A percentile compares a stretch with the other conserved stretches of the same genome.
Conservation (phyloP, 2,888 invertebrate species). For the Pterostichus niger region DNA sequence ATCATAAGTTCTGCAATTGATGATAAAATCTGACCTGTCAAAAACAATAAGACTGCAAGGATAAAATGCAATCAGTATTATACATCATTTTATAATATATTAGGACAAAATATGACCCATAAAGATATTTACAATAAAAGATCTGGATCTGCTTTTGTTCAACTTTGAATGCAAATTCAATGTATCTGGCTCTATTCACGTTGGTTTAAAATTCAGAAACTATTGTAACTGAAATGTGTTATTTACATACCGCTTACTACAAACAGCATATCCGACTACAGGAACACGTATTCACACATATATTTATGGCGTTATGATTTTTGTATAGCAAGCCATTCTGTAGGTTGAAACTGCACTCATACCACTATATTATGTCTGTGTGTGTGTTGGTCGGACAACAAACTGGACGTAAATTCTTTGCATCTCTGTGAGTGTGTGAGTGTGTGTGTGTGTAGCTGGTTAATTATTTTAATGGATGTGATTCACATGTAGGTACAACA, state of each 20-base stretch:
- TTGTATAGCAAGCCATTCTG: constrained; percentile 39
- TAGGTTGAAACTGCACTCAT: constrained; percentile 38
- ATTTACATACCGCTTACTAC: constrained; percentile 8
- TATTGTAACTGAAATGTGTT: too few species aligned
- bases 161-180: background rate
- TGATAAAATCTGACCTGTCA: too few species aligned
- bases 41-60: too few species aligned
- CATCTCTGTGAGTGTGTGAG: background rate
- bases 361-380: background rate
- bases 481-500: constrained; percentile 43
- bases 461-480: constrained; percentile 53
- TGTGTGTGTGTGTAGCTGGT: constrained; percentile 42
- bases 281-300: constrained; percentile 29
- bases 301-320: constrained; percentile 54
- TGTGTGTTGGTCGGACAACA: constrained; percentile 1
- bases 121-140: too few species aligned
- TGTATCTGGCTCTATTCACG: background rate
- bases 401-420: background rate
- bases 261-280: background rate
- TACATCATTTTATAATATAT: too few species aligned
- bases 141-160: too few species aligned
- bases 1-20: too few species aligned
- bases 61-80: too few species aligned
- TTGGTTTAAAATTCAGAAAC: too few species aligned
- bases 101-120: too few species aligned